Percentiles rank a stretch among this genome's conserved stretches.
These are phyloP conservation scores for Hyperopisus bebe DNA, from an alignment of 2,113 vertebrate species.

Conservation along the genomic window DNA sequence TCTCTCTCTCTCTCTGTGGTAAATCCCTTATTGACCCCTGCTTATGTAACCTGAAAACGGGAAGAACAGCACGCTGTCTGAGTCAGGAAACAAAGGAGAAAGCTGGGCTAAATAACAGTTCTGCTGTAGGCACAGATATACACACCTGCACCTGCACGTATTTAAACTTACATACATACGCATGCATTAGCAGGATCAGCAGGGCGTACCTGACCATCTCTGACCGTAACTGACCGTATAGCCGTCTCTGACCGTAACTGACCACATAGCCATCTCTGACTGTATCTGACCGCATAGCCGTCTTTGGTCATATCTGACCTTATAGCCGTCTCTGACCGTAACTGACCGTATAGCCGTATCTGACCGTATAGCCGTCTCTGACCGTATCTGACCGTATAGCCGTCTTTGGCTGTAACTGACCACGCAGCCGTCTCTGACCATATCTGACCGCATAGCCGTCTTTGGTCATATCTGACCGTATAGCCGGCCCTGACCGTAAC, in stretches of 20 bases:
- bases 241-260: neutral
- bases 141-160: neutral
- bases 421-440: no score
- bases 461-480: no score
- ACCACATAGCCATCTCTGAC: neutral
- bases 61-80: neutral
- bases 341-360: no score
- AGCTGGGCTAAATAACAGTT: neutral
- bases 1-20: neutral
- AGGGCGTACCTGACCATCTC: neutral
- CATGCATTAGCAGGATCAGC: neutral
- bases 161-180: neutral
- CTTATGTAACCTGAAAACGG: constrained; percentile 11
- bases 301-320: no score
- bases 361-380: no score
- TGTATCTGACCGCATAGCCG: neutral
- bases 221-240: neutral
- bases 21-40: constrained; percentile 11
- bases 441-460: no score
- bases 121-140: neutral
- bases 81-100: neutral
- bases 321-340: no score
- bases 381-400: no score
- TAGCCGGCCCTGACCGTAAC: no score
- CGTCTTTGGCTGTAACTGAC: no score